phyloP scores from a whole-genome alignment of 2,113 vertebrate genomes.

The Ctenodactylus gundi region DNA sequence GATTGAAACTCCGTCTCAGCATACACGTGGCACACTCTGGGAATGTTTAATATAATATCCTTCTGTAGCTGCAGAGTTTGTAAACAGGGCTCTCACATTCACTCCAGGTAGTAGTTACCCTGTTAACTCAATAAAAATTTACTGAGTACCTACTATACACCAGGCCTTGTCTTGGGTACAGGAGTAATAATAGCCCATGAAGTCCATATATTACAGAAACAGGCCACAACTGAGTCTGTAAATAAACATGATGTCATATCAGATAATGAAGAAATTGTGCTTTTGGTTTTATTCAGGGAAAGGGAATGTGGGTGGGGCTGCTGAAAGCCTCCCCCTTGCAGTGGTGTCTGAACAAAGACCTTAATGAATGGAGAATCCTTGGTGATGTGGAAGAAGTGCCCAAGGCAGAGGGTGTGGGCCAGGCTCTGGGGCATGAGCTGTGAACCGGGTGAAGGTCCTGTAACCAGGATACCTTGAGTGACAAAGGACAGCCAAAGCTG shows the following conservation, averaged over 20 bases:
- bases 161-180: not conserved
- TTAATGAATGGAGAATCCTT: not conserved
- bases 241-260: constrained; percentile 24
- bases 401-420: not conserved
- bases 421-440: not conserved
- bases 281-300: not conserved
- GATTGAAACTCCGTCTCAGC: constrained; percentile 50
- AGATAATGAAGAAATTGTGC: constrained; percentile 39
- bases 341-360: constrained; percentile 27
- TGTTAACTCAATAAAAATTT: not conserved
- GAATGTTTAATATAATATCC: constrained; percentile 55
- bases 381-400: not conserved
- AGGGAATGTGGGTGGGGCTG: not conserved
- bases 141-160: not conserved
- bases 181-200: not conserved
- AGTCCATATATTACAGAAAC: not conserved
- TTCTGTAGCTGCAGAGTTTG: constrained; percentile 27
- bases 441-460: not conserved
- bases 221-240: not conserved
- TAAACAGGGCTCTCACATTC: constrained; percentile 5
- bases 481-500: not conserved
- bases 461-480: not conserved
- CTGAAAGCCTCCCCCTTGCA: not conserved
- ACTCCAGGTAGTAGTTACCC: not conserved
- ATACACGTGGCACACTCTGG: constrained; percentile 43